Evolutionary conservation across 2,888 invertebrate genomes (phyloP), one percentile per base, ranked within the genome.

Genomic region (Bellardia bayeri): DNA sequence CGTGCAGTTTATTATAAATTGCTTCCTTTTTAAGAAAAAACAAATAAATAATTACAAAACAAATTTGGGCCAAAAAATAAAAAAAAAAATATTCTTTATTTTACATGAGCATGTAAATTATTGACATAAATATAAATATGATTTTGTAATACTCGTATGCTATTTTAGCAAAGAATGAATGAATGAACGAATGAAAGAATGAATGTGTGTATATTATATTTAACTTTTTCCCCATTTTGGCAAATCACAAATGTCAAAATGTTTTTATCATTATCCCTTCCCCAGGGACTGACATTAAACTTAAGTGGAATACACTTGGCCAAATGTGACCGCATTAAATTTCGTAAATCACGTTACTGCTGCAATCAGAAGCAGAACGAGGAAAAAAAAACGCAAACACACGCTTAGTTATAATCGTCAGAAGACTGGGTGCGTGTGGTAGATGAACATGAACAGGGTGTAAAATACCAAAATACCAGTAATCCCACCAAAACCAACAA

Each of bases 291-390:
- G 94, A 93, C 93, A 93, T 91, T 92, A 92, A 92, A 93, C 93
- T 94, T 93, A 93, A 91, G 92, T 93, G 91, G 91, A 92, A 93
- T 94, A 92, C 92, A 93, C 93, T 93, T 92, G 92, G 92, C 94
- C 93, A 93, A 94, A 94, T 93, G 93, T 93, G 93, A 93, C 93
- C 93, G 89, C 86, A 86, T 89, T 91, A 90, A 91, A 91, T 91
- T 88, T 88, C 88, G 85, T 88, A 88, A 85, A 88, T 84, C 86
- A 89, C 86, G 88, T 88, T 30, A 40, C 37, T n/a, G 63, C 63
- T 2, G 40, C 37, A 40, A 8, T 9, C 63, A 16, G n/a, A 40
- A 64, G 37, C 11, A 40, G 40, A 40, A 61, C 49, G 56, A 14
- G n/a, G 37, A 40, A 33, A 72, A 8, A 54, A 23, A 72, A 82